A percentile compares a stretch with the other conserved stretches of the same genome.
These are phyloP conservation scores for Sinodicranocentrus sp. DNA, from an alignment of 2,888 invertebrate species.

Conservation along the genomic window DNA sequence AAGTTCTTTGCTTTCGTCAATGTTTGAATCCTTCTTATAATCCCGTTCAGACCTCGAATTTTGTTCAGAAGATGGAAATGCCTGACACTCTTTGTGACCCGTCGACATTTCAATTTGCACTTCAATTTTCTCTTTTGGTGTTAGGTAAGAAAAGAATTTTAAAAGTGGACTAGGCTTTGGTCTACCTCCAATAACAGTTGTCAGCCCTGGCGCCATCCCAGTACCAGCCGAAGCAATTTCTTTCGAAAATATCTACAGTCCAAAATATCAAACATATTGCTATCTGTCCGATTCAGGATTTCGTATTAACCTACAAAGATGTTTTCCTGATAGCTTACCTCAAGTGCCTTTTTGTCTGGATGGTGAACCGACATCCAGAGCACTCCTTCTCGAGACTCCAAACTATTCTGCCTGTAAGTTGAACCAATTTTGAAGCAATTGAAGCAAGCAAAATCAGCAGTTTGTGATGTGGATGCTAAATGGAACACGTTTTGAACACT, in stretches of 20 bases:
- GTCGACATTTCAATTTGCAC: conserved; percentile 76
- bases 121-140: conserved; percentile 78
- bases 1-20: not conserved
- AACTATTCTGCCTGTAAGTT: conserved; percentile 55
- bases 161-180: conserved; percentile 80
- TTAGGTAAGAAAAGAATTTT: conserved; percentile 79
- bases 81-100: conserved; percentile 74
- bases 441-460: too few species aligned
- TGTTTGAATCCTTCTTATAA: too few species aligned
- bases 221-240: conserved; percentile 81
- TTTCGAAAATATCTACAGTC: conserved; percentile 78
- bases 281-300: not conserved
- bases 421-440: not conserved
- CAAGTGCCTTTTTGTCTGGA: conserved; percentile 79
- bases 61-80: not conserved
- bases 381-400: conserved; percentile 78
- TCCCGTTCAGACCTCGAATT: not conserved
- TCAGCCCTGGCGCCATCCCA: conserved; percentile 80
- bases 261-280: not conserved
- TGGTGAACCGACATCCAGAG: conserved; percentile 80
- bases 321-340: conserved; percentile 70
- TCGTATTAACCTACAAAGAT: not conserved
- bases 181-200: conserved; percentile 78
- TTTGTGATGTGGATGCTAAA: not conserved
- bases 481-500: conserved; percentile 6